These are phyloP conservation scores for Diacarnus erythraeanus DNA, from an alignment of 37 sponge, comb jelly and placozoan species.

Conservation along the genomic window DNA sequence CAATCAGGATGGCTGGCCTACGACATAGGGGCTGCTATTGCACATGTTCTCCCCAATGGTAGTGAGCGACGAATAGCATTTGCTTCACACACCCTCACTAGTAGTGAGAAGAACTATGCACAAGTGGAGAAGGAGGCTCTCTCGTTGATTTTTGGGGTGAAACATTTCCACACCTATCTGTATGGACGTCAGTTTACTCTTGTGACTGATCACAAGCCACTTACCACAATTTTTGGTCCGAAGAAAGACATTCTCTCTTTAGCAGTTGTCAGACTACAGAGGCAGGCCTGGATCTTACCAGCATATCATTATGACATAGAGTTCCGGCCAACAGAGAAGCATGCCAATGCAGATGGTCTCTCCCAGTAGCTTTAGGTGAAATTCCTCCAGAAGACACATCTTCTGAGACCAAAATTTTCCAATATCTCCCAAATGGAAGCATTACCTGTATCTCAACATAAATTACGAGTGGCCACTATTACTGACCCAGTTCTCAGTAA, in stretches of 20 bases:
- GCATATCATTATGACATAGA: neutral
- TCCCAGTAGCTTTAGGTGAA: neutral
- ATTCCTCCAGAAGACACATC: neutral
- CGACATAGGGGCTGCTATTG: no score
- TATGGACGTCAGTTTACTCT: neutral
- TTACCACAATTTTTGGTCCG: neutral
- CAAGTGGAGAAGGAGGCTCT: slow-evolving; percentile 3
- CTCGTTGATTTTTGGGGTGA: neutral
- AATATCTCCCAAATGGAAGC: slow-evolving; percentile 8
- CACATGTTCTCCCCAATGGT: slow-evolving; percentile 7
- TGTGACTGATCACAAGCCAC: slow-evolving; percentile 5
- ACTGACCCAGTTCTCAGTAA: slow-evolving; percentile 42
- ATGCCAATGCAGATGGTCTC: neutral
- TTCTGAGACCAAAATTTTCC: neutral
- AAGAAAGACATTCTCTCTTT: neutral
- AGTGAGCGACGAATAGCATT: neutral
- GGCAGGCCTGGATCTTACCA: neutral
- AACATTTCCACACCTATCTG: neutral
- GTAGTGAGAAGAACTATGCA: slow-evolving; percentile 1
- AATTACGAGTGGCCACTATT: slow-evolving; percentile 11
- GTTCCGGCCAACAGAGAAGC: neutral
- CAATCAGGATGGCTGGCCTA: neutral
- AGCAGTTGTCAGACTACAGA: neutral
- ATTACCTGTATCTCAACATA: neutral
- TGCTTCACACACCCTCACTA: neutral